Evolutionary conservation across 1,140 invertebrate species (phyloP), one percentile per base, ranked within the genome.

Genomic region (Cydia fagiglandana): DNA sequence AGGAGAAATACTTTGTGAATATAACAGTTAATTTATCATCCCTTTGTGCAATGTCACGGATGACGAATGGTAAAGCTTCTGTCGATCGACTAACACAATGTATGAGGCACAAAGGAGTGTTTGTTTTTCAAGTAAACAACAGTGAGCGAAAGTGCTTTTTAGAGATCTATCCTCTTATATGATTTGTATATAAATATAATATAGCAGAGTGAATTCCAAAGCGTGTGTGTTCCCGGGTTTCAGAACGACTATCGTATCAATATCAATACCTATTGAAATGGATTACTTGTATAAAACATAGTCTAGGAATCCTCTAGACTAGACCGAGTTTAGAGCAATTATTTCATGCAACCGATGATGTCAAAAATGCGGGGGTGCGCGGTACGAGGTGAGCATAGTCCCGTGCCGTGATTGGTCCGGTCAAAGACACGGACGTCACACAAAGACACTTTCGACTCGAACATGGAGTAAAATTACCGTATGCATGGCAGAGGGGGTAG

Each of bases 1-100:
- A 30, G 30, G 4, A n/a, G n/a, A 24, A 61, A 61, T 61, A 24
- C n/a, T 61, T 61, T 4, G 9, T 24, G 20, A 61, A 61, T 10
- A 61, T 24, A 61, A 24, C 66, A 34, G 66, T 5, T 70, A 30
- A 70, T 70, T 70, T n/a, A 45, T 70, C 38, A 38, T 70, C 56
- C 20, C 56, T 61, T 61, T 61, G 20, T 12, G 56, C 56, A 61
- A 53, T 61, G 53, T 56, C 53, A 56, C 15, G 56, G 56, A 12
- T 61, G 56, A 24, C 20, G 20, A 61, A 61, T 61, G 56, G 56
- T 1, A 61, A 61, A 61, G 56, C 17, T 24, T 61, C 56, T 61
- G 56, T 24, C 56, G 56, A 61, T 61, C 56, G 53, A 56, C 53
- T 7, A 61, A 61, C n/a, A 56, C 20, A 61, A 61, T 61, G 56